These are phyloP conservation scores for Lepeophtheirus nordmannii DNA, from an alignment of 2,888 invertebrate genomes.

Conservation along the genomic window DNA sequence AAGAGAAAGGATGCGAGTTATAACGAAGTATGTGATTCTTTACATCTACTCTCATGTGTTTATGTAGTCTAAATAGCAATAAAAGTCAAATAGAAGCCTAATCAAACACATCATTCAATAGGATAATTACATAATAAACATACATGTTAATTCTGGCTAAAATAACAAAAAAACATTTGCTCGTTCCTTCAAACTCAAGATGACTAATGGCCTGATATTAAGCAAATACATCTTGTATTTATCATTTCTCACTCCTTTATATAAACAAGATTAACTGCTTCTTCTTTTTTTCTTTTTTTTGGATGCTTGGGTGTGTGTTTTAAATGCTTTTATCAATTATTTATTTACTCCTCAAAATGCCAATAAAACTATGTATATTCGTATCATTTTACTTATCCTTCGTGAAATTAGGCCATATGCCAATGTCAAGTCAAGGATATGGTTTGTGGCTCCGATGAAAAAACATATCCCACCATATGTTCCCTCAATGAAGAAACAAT, in stretches of 20 bases:
- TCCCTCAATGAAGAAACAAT: slow-evolving; percentile 20
- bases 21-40: neutral
- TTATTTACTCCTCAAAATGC: slow-evolving; percentile 4
- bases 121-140: no score
- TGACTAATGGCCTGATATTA: neutral
- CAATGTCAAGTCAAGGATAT: slow-evolving; percentile 5
- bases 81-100: no score
- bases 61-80: no score
- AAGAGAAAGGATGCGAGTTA: neutral
- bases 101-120: no score
- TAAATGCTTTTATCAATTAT: no score
- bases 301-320: neutral
- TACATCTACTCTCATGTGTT: no score
- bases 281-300: no score
- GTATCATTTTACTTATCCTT: neutral
- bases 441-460: slow-evolving; percentile 23
- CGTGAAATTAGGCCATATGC: neutral
- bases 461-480: slow-evolving; percentile 13
- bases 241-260: slow-evolving; percentile 6
- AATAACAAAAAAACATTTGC: neutral
- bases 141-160: no score
- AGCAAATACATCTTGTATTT: slow-evolving; percentile 2
- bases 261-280: neutral
- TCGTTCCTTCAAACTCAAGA: neutral
- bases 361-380: neutral